Evolutionary conservation across 2,888 invertebrate species (phyloP), one percentile per base, ranked within the genome.

Genomic region (Phyto melanocephala): DNA sequence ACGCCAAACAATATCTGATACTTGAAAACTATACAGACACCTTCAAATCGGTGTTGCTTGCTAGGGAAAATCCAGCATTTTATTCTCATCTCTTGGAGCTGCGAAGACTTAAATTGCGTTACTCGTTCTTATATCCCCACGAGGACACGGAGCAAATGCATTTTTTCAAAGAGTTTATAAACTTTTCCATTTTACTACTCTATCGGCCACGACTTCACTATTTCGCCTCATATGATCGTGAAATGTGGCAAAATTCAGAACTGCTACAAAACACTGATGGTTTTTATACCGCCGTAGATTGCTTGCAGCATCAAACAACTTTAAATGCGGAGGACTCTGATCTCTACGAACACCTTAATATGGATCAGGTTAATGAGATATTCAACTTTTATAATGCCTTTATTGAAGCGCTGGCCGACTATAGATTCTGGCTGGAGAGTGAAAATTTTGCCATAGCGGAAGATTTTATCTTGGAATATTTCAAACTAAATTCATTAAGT

Each of bases 401-500:
- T 37, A 79, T 86, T 20, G 87, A 88, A 2, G 68, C 90, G 0
- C 75, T 86, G 2, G 60, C 85, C 0, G 90, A 90, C 11, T 90
- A 90, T 72, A 84, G 84, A 15, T 90, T 90, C 35, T 90, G 90
- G 90, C 63, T 90, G 74, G 86, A 89, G 67, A 88, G 90, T 67
- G 90, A 90, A 52, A 85, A 86, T 20, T 90, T 90, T 45, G 85
- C 87, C 1, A 90, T 90, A 60, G 90, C 90, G 33, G 90, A 90
- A 65, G 87, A 87, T 72, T 88, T 87, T 67, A 87, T 90, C 2
- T 81, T 90, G 60, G 85, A 90, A 20, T 87, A 87, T 72, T 90
- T 89, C 22, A 84, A 87, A 5, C 70, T 90, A 70, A 85, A 88
- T 37, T 85, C 89, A 4, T 85, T 82, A 8, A 87, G 85, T 0